Evolutionary conservation across 2,888 invertebrate species (phyloP), one percentile per base, ranked within the genome.

Genomic region (Auanema freiburgensis): DNA sequence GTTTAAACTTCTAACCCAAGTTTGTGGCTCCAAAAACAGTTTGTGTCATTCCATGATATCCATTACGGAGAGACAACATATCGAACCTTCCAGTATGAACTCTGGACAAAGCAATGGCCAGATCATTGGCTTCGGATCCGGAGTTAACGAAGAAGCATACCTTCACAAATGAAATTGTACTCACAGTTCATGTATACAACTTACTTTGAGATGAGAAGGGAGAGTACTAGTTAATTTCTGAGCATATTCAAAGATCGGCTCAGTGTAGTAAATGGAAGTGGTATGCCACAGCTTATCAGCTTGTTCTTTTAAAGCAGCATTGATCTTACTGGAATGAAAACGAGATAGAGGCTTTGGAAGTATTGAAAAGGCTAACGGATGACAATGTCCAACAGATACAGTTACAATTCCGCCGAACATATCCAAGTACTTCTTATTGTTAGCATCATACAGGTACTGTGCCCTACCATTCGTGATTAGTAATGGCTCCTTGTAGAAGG

Each of bases 351-450:
- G 5, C 52, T 2, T 6, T 16, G 14, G 5, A 52, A n/a, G 21
- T 8, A 14, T 3, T 10, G 52, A 14, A 52, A 5, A 16, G 16
- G 18, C 65, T 58, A 87, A 94, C 93, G 96, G 95, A 87, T 97
- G 97, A 84, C 93, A 93, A 85, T 97, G 97, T 23, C 96, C 96
- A 1, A 96, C 93, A 59, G 93, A 93, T 57, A 97, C 92, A 0
- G 97, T 98, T 16, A 94, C 95, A 77, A 98, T 96, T 8, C 97
- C 97, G 5, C 90, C 96, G 84, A 94, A 93, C 87, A 97, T 89
- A 85, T 98, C 97, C 71, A 98, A 87, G 85, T 95, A 98, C 77
- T 92, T 88, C 59, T 71, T 71, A 41, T 71, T 72, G 41, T 70
- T 63, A n/a, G 59, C 43, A 57, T 77, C 76, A 33, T 57, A 78